A percentile compares a stretch with the other conserved stretches of the same genome.
phyloP scores from a whole-genome alignment of 2,113 vertebrate genomes.

The Passer montanus region DNA sequence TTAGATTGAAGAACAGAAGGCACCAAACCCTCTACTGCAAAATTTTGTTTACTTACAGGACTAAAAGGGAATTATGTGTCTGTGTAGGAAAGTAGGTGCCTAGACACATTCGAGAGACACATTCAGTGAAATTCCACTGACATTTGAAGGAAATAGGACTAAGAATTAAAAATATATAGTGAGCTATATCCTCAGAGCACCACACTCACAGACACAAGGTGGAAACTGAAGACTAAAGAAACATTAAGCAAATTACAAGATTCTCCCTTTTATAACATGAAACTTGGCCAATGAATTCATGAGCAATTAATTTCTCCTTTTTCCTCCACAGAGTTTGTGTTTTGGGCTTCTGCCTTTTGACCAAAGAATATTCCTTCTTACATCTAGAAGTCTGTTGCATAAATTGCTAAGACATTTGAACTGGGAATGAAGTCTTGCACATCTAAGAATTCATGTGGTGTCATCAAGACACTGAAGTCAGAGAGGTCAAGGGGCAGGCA shows the following conservation, averaged over 20 bases:
- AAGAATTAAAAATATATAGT: background rate
- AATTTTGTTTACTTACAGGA: background rate
- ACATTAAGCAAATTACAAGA: background rate
- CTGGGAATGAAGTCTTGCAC: background rate
- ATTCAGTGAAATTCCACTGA: background rate
- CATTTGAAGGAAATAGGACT: background rate
- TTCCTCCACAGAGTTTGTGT: rapidly evolving
- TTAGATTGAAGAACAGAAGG: background rate
- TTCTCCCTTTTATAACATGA: background rate
- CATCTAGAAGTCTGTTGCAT: background rate
- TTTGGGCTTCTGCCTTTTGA: background rate
- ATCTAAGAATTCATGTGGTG: background rate
- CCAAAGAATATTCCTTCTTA: background rate
- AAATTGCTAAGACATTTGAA: background rate
- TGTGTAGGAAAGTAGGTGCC: background rate
- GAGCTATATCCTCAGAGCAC: background rate
- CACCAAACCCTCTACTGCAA: background rate
- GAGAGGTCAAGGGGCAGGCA: background rate
- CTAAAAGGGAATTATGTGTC: background rate
- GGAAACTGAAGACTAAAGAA: background rate
- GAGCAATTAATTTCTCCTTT: background rate
- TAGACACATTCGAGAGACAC: background rate
- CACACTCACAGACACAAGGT: background rate
- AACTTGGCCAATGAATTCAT: background rate
- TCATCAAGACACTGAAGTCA: background rate